Conservation (phyloP, 2,797 vertebrate species). For the Ctenochaetus hawaiiensis region DNA sequence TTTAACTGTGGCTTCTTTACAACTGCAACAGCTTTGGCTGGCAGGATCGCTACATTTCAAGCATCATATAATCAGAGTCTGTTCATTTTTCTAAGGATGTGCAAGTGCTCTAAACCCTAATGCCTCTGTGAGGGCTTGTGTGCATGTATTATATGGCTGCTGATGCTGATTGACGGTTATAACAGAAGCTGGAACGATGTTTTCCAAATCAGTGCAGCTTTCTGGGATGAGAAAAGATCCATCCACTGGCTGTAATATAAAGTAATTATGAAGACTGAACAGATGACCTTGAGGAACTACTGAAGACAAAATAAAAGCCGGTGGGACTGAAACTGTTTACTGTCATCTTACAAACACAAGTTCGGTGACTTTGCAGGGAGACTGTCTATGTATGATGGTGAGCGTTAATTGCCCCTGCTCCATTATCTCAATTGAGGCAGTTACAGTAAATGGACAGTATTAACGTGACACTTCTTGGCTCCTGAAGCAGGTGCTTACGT, state of each 20-base stretch:
- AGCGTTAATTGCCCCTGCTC: constrained; percentile 49
- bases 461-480: constrained; percentile 71
- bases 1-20: constrained; percentile 59
- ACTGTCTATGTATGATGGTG: constrained; percentile 6
- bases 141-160: constrained; percentile 1
- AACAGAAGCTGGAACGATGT: constrained; percentile 13
- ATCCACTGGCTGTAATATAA: constrained; percentile 14
- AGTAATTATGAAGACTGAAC: constrained; percentile 15
- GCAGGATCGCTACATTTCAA: constrained; percentile 67
- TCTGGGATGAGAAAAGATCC: constrained; percentile 30
- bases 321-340: constrained; percentile 19
- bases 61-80: constrained; percentile 60
- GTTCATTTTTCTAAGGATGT: constrained; percentile 30
- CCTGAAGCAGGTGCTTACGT: constrained; percentile 68
- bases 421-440: constrained; percentile 77
- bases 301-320: constrained; percentile 16
- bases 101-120: constrained; percentile 51
- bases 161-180: constrained; percentile 8
- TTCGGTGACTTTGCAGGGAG: constrained; percentile 17
- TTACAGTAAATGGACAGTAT: constrained; percentile 72
- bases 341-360: constrained; percentile 30
- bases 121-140: constrained; percentile 33
- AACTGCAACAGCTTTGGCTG: constrained; percentile 45
- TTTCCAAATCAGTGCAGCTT: constrained; percentile 29
- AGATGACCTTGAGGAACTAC: constrained; percentile 33